These are phyloP conservation scores for Callorhinus ursinus DNA, from an alignment of 2,113 vertebrate species.

Conservation along the genomic window DNA sequence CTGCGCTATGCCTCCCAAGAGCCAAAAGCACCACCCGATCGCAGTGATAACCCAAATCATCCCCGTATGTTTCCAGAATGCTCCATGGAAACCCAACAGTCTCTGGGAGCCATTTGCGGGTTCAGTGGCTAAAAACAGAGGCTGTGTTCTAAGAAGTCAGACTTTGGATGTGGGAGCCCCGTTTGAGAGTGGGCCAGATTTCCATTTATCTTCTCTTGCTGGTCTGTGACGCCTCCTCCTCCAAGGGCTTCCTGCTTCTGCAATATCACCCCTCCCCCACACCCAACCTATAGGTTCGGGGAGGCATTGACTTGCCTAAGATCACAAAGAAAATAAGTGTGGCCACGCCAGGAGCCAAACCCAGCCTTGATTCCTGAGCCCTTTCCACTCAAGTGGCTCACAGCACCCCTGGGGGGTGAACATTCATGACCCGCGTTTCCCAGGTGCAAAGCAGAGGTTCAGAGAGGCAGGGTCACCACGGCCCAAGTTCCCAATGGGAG, in stretches of 20 bases:
- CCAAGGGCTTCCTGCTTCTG: neutral
- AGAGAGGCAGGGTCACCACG: fast-evolving
- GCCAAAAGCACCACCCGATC: neutral
- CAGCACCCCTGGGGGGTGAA: neutral
- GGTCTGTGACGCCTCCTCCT: neutral
- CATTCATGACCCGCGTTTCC: neutral
- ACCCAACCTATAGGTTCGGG: neutral
- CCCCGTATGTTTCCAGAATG: neutral
- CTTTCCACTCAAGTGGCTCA: neutral
- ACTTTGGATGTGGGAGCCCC: neutral
- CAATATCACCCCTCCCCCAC: neutral
- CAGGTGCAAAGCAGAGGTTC: neutral
- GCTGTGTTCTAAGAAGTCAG: neutral
- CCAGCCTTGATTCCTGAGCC: neutral
- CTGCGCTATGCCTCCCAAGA: neutral
- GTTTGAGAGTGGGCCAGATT: neutral
- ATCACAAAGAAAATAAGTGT: neutral
- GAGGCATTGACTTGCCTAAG: neutral
- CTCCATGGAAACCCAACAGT: neutral
- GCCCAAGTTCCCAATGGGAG: no score
- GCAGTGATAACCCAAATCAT: neutral
- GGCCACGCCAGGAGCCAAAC: neutral
- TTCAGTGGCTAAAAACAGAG: neutral
- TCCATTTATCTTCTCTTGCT: neutral
- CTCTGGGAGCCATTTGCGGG: neutral